phyloP scores from a whole-genome alignment of 1,140 invertebrate genomes.

The Anadara kagoshimensis region DNA sequence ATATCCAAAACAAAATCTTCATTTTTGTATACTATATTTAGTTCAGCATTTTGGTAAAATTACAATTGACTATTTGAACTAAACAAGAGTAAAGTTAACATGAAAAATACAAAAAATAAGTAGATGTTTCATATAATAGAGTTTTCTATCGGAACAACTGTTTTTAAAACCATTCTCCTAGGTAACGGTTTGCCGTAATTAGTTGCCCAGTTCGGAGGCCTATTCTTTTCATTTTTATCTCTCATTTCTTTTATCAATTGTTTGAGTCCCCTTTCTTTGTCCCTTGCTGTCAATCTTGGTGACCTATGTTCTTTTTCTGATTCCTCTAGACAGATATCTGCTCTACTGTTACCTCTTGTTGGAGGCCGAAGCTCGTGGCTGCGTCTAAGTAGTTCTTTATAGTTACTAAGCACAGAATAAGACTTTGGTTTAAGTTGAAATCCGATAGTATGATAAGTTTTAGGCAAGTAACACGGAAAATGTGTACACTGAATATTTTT shows the following conservation, averaged over 20 bases:
- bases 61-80: no score
- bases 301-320: not conserved
- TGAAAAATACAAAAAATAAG: not conserved
- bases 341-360: not conserved
- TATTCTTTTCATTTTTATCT: constrained; percentile 10
- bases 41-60: no score
- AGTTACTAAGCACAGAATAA: constrained; percentile 23
- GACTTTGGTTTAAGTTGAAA: constrained; percentile 1
- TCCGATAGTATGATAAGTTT: constrained; percentile 17
- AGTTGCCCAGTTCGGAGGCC: constrained; percentile 18
- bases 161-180: constrained; percentile 11
- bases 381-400: constrained; percentile 11
- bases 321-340: not conserved
- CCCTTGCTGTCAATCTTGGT: constrained; percentile 4
- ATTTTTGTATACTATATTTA: no score
- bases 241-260: constrained; percentile 16
- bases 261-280: constrained; percentile 8
- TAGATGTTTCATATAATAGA: not conserved
- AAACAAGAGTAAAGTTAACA: no score
- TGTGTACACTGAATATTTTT: constrained; percentile 9
- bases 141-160: not conserved
- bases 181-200: constrained; percentile 21
- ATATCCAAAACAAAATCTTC: no score
- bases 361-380: constrained; percentile 7
- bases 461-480: constrained; percentile 12